Evolutionary conservation across 2,888 invertebrate species (phyloP), one percentile per base, ranked within the genome.

Genomic region (Phanerotoma sp.): DNA sequence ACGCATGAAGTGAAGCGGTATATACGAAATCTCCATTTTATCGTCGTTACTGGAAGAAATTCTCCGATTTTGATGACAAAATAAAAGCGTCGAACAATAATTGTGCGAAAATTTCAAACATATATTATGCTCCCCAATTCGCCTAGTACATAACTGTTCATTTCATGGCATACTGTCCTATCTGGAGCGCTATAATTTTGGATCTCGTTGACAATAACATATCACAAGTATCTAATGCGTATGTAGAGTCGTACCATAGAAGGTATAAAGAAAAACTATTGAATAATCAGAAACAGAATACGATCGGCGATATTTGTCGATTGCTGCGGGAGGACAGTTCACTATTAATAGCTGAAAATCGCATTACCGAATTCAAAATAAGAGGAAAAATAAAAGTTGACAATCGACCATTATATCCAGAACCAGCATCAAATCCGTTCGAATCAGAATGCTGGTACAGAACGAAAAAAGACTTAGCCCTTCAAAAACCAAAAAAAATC

Each of bases 201-300:
- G 22, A 35, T 6, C 25, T 45, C 6, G 28, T 51, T 15, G 51
- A 51, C 15, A 3, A 11, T 3, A 45, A 20, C 16, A 18, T 51
- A 21, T 51, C 51, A 4, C 33, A 45, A 5, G 45, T 51, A 11
- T 42, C 37, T 10, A 52, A 46, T 30, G 46, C 52, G 4, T 52
- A 46, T 18, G 52, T 45, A 1, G 52, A 52, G 22, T 33, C 45
- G 3, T 16, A 45, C 5, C 45, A 37, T 33, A 35, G 38, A 37
- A 18, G 18, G 11, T 35, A 45, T 2, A 52, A 52, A 37, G 7
- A 10, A 10, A 21, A 13, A 5, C 30, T 53, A 16, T 7, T 48
- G 9, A 4, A 20, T 20, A 11, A 40, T 13, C 18, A 30, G 20
- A 56, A 47, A 21, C 10, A 15, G 6, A 13, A 13, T 11, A 13